These are phyloP conservation scores for Ictalurus furcatus DNA, from an alignment of 2,113 vertebrate species.

Conservation along the genomic window DNA sequence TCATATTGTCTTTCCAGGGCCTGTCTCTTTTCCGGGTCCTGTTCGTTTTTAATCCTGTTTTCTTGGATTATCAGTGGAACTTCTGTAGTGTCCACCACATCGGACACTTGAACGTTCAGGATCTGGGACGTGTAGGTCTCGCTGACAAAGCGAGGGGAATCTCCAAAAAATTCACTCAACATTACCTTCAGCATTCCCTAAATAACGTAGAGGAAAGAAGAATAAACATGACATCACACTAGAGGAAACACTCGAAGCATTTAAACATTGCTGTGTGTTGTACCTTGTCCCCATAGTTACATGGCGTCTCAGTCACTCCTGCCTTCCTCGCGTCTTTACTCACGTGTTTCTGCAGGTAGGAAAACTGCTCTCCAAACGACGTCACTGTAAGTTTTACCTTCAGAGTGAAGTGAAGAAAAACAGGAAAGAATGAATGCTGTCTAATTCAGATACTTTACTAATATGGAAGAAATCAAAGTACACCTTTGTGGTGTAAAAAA, in stretches of 20 bases:
- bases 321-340: neutral
- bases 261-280: neutral
- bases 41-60: neutral
- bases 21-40: neutral
- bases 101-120: no score
- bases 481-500: neutral
- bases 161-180: neutral
- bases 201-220: neutral
- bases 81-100: neutral
- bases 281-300: constrained; percentile 30
- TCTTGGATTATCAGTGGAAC: neutral
- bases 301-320: no score
- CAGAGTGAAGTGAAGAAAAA: neutral
- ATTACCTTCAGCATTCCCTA: neutral
- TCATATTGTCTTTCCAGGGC: neutral
- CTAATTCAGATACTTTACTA: neutral
- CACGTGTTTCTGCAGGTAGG: neutral
- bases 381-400: neutral
- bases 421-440: neutral
- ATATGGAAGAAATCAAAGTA: neutral
- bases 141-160: no score
- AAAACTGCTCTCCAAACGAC: neutral
- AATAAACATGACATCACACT: neutral
- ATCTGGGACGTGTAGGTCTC: no score
- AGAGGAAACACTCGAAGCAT: neutral